phyloP scores from a whole-genome alignment of 2,113 vertebrate species.

The Rattus rattus region DNA sequence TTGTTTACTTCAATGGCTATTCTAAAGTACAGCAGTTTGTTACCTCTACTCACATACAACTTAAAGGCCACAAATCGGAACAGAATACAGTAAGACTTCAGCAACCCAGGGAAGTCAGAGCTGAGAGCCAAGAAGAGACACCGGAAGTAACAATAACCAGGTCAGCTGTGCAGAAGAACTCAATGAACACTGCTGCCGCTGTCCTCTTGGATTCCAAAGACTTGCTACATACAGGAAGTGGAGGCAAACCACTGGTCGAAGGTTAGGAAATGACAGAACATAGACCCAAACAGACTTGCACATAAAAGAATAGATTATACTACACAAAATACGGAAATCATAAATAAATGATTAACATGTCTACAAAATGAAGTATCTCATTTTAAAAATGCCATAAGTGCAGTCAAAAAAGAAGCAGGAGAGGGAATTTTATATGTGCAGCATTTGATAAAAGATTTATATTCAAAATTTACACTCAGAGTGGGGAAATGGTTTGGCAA shows the following conservation, averaged over 20 bases:
- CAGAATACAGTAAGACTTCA: background rate
- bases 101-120: background rate
- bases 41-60: slow-evolving; percentile 29
- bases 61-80: slow-evolving; percentile 34
- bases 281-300: background rate
- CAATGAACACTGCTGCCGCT: background rate
- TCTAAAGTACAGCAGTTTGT: slow-evolving; percentile 39
- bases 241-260: background rate
- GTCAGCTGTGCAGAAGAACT: slow-evolving; percentile 8
- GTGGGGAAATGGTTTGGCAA: background rate
- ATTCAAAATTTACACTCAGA: background rate
- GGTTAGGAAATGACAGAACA: slow-evolving; percentile 1
- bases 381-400: background rate
- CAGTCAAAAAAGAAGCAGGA: slow-evolving; percentile 37
- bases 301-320: slow-evolving; percentile 16
- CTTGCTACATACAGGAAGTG: background rate
- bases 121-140: background rate
- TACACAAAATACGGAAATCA: background rate
- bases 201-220: slow-evolving; percentile 23
- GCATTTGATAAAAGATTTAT: background rate
- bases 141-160: slow-evolving; percentile 5
- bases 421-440: background rate
- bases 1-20: background rate
- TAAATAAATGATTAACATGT: background rate
- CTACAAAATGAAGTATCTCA: slow-evolving; percentile 58